Conservation (phyloP, 2,797 vertebrate species). For the Dicrostonyx torquatus region DNA sequence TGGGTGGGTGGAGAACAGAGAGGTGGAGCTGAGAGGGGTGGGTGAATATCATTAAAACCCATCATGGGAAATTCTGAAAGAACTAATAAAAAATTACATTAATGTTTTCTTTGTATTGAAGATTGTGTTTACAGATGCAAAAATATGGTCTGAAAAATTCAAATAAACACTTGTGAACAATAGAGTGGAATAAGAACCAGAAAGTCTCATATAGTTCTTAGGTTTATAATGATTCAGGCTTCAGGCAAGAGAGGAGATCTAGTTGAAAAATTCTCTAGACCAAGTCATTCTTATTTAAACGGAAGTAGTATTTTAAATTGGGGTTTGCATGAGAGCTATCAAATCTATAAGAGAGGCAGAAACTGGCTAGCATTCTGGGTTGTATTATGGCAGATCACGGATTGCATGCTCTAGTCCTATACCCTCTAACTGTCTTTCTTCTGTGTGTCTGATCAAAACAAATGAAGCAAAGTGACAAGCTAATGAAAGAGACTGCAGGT, state of each 20-base stretch:
- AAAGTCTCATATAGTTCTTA: background rate
- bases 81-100: background rate
- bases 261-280: background rate
- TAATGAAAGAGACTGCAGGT: constrained; percentile 80
- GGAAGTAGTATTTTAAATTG: constrained; percentile 24
- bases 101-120: background rate
- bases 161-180: background rate
- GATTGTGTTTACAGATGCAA: background rate
- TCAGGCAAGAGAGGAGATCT: background rate
- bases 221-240: background rate
- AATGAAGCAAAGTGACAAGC: constrained; percentile 82
- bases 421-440: constrained; percentile 84
- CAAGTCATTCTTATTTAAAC: constrained; percentile 25
- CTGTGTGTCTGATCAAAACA: constrained; percentile 76
- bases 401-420: constrained; percentile 72
- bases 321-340: background rate
- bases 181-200: constrained; percentile 13
- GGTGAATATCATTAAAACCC: background rate
- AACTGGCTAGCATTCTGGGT: constrained; percentile 18
- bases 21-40: too few relatives aligned
- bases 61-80: background rate
- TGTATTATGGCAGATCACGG: constrained; percentile 76
- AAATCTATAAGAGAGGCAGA: constrained; percentile 6
- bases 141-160: constrained; percentile 25
- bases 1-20: background rate